Evolutionary conservation across 1,140 invertebrate species (phyloP).

Genomic region (Drosophila tsacasi): DNA sequence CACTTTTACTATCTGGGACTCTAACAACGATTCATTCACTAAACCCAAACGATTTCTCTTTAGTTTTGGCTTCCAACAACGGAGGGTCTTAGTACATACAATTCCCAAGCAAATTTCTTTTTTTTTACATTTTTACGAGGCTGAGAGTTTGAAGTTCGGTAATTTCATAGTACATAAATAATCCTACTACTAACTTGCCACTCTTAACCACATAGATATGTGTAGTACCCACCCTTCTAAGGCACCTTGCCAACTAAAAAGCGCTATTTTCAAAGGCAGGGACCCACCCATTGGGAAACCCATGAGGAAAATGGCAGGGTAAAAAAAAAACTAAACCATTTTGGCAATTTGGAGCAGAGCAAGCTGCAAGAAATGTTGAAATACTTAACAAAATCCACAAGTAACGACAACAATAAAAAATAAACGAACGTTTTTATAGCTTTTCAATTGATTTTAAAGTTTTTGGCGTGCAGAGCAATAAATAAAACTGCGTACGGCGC

Average conservation of each 20-base stretch:
- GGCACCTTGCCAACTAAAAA: slow-evolving; percentile 11
- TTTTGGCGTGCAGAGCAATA: slow-evolving; percentile 72
- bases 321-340: slow-evolving; percentile 63
- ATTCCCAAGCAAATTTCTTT: background rate
- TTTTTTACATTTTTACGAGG: background rate
- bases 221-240: background rate
- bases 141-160: background rate
- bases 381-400: slow-evolving; percentile 75
- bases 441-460: slow-evolving; percentile 79
- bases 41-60: slow-evolving; percentile 23
- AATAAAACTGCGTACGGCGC: slow-evolving; percentile 73
- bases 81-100: background rate
- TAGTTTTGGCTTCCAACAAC: background rate
- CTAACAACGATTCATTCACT: slow-evolving; percentile 16
- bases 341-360: slow-evolving; percentile 77
- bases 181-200: background rate
- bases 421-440: slow-evolving; percentile 80
- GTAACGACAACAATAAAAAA: slow-evolving; percentile 75
- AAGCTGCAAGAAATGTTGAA: slow-evolving; percentile 75
- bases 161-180: background rate
- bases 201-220: background rate
- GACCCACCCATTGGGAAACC: slow-evolving; percentile 69
- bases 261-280: slow-evolving; percentile 36
- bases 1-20: slow-evolving; percentile 32
- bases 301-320: slow-evolving; percentile 37